phyloP scores from a whole-genome alignment of 2,888 invertebrate species.

The Catocala nupta region DNA sequence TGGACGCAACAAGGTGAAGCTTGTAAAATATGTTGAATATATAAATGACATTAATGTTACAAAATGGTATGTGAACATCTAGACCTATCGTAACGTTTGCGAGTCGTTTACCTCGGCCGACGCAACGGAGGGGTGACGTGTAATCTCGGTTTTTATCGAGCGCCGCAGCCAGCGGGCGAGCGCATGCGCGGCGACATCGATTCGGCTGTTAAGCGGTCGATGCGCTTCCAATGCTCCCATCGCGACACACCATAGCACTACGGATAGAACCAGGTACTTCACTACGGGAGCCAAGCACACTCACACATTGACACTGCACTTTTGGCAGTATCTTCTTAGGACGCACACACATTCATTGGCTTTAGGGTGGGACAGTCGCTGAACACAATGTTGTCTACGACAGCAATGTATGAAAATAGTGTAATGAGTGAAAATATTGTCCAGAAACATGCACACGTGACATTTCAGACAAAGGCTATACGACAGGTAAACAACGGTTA shows the following conservation, averaged over 20 bases:
- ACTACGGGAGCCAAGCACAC: constrained; percentile 29
- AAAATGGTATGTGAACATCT: constrained; percentile 46
- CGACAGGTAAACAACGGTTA: constrained; percentile 10
- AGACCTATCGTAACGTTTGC: constrained; percentile 82
- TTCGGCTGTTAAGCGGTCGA: constrained; percentile 56
- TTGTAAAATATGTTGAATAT: constrained; percentile 29
- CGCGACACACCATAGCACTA: constrained; percentile 47
- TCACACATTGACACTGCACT: constrained; percentile 24
- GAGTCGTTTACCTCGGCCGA: constrained; percentile 76
- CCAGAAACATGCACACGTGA: not conserved
- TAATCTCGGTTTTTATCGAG: constrained; percentile 66
- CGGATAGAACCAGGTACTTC: constrained; percentile 36
- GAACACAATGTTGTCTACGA: constrained; percentile 25
- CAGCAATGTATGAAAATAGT: constrained; percentile 6
- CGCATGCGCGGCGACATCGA: constrained; percentile 71
- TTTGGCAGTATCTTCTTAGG: constrained; percentile 18
- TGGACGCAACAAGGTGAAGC: constrained; percentile 15
- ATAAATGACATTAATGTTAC: constrained; percentile 41
- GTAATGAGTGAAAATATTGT: constrained; percentile 13
- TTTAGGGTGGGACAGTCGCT: constrained; percentile 16
- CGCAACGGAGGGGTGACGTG: constrained; percentile 73
- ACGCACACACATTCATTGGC: constrained; percentile 20
- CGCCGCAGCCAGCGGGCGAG: constrained; percentile 38
- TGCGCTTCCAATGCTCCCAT: constrained; percentile 54
- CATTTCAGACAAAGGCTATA: not conserved